Conservation (phyloP, 2,113 vertebrate species). For the Leucosticte australis region DNA sequence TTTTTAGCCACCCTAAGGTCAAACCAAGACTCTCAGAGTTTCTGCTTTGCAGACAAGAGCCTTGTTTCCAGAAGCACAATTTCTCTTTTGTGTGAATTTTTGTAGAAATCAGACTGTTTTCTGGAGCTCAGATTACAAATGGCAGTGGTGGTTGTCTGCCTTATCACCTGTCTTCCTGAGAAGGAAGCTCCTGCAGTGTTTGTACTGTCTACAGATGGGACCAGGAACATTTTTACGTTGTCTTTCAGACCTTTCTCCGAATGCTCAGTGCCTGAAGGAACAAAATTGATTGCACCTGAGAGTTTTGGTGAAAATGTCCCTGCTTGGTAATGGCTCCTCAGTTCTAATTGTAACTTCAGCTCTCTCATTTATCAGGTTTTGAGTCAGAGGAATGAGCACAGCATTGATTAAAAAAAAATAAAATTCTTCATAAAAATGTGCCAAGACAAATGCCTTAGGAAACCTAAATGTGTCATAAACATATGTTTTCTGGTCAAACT, state of each 20-base stretch:
- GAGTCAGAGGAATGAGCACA: not conserved
- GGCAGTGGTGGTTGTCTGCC: not conserved
- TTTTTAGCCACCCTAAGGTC: not conserved
- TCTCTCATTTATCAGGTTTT: not conserved
- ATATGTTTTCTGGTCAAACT: slow-evolving; percentile 8
- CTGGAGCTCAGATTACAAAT: not conserved
- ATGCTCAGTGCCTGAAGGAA: not conserved
- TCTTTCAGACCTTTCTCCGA: not conserved
- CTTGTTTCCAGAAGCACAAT: not conserved
- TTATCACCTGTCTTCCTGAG: not conserved
- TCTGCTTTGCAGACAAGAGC: not conserved
- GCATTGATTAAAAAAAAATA: not conserved
- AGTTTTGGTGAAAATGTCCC: not conserved
- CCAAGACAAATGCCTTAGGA: not conserved
- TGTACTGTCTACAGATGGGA: not conserved
- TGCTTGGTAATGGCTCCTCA: not conserved
- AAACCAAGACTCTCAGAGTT: not conserved
- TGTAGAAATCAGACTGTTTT: not conserved
- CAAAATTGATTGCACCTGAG: not conserved
- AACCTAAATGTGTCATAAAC: not conserved
- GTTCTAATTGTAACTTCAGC: not conserved
- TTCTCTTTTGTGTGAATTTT: not conserved
- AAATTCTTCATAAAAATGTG: not conserved
- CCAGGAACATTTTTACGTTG: not conserved
- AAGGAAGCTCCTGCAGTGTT: not conserved